Evolutionary conservation across 2,888 invertebrate genomes (phyloP), one percentile per base, ranked within the genome.

Genomic region (Eremobia ochroleuca): DNA sequence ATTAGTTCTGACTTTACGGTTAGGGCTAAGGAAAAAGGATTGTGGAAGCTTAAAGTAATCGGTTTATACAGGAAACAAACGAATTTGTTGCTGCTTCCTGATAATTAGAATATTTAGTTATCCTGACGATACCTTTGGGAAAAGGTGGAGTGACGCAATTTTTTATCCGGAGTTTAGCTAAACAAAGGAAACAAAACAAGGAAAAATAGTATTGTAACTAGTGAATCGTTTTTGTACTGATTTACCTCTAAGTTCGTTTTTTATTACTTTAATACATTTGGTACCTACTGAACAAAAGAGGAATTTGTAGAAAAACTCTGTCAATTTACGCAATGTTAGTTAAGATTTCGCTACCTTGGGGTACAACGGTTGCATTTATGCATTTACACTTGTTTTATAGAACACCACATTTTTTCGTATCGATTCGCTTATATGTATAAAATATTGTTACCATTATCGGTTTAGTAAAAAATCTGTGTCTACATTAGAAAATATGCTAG

Each of bases 1-100:
- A 77, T 77, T 86, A 77, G 78, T 77, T n/a, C 72, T 69, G 78
- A 72, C 55, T 77, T 83, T 83, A 83, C 43, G 77, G 68, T 59
- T 59, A 40, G 31, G 59, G 34, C 25, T 66, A 55, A 66, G 40
- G 72, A 75, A 85, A 69, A 75, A 82, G 86, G 76, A 69, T 85
- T 52, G 43, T 34, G 49, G 18, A 52, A 69, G 34, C 85, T 82
- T 62, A 64, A 85, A 76, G 62, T 66, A 64, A 64, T 81, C 46
- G 31, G 61, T 72, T 64, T 58, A 58, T 79, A 69, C 62, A 79
- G 85, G 37, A 28, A 66, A 85, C 85, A 84, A 65, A 59, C 18
- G 28, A 61, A 55, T 79, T 79, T 58, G 40, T 28, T 31, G 21
- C 31, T 52, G 31, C 25, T 21, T n/a, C 13, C 25, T 64, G 40